These are phyloP conservation scores for Arctocebus calabarensis DNA, from an alignment of 2,797 vertebrate species.

Conservation along the genomic window DNA sequence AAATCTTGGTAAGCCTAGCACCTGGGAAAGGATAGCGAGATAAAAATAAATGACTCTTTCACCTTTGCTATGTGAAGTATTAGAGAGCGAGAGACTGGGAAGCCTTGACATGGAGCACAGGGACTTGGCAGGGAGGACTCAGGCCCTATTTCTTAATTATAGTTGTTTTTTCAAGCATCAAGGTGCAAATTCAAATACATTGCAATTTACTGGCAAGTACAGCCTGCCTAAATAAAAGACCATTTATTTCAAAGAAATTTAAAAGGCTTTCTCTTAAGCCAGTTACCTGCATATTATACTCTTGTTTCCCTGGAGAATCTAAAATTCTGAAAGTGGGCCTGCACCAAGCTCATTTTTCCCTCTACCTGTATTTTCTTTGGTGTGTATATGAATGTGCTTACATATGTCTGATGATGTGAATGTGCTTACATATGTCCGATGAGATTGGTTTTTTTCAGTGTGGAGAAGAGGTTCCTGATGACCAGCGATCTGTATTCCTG, in stretches of 20 bases:
- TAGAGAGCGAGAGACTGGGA: background rate
- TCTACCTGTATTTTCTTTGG: background rate
- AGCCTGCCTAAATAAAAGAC: slow-evolving; percentile 37
- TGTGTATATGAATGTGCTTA: background rate
- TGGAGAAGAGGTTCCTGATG: slow-evolving; percentile 55
- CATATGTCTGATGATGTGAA: background rate
- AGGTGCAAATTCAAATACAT: background rate
- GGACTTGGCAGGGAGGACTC: slow-evolving; percentile 13
- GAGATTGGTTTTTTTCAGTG: background rate
- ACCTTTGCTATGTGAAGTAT: background rate
- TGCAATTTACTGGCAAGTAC: background rate
- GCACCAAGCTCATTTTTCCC: background rate
- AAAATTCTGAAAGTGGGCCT: background rate
- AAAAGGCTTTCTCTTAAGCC: slow-evolving; percentile 14
- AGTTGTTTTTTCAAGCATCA: background rate
- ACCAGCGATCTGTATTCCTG: background rate
- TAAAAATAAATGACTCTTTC: slow-evolving; percentile 35
- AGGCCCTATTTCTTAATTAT: background rate
- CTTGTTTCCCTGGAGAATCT: background rate
- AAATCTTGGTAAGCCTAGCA: slow-evolving; percentile 3
- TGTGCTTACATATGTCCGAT: too few species aligned
- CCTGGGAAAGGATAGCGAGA: background rate
- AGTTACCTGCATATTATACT: background rate
- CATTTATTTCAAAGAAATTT: slow-evolving; percentile 48
- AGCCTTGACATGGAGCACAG: slow-evolving; percentile 4